Base-by-base conservation (phyloP, 2,797 vertebrate species). In the Masticophis lateralis region DNA sequence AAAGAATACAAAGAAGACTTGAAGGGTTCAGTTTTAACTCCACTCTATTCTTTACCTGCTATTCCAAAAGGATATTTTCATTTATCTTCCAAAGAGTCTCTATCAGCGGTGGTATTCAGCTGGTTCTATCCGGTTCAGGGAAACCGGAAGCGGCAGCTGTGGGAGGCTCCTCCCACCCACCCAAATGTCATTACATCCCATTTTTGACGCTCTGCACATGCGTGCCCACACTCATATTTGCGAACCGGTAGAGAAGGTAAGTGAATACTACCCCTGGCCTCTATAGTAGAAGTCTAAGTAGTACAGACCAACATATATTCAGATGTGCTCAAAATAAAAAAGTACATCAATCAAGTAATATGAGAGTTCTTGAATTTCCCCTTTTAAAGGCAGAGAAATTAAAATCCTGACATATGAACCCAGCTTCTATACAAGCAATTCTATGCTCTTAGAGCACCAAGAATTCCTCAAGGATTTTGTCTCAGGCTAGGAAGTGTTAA, bases 401-500 rank as follows among this genome's bases (percentile, higher is more conserved):
- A 8, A 53, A 87, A 93, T 56, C 66, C 28, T 66, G n/a, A 18
- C 55, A 13, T 51, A 25, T n/a, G 63, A 96, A 79, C 53, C 53
- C 91, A 95, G 89, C 66, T 94, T 90, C 83, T n/a, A 32, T 6
- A 56, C 27, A 56, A 56, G 32, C 51, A 92, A 92, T n/a, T 88
- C 55, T 88, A 94, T 88, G 83, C 93, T 89, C 69, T 88, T 83
- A 79, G 32, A 79, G 74, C 37, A 43, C 18, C 37, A 79, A 43
- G 37, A 83, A 83, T 47, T 47, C 91, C 90, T 12, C 60, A 92
- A 93, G 56, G 87, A 14, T 92, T 53, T 88, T 0, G 0, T 92
- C 93, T 47, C 37, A 56, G 32, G n/a, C 20, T 59, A 63, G 13
- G 60, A 74, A 93, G 13, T 47, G 14, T 74, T 47, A n/a, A 12